Evolutionary conservation across 2,888 invertebrate genomes (phyloP).

Genomic region (Campoplex capitator): DNA sequence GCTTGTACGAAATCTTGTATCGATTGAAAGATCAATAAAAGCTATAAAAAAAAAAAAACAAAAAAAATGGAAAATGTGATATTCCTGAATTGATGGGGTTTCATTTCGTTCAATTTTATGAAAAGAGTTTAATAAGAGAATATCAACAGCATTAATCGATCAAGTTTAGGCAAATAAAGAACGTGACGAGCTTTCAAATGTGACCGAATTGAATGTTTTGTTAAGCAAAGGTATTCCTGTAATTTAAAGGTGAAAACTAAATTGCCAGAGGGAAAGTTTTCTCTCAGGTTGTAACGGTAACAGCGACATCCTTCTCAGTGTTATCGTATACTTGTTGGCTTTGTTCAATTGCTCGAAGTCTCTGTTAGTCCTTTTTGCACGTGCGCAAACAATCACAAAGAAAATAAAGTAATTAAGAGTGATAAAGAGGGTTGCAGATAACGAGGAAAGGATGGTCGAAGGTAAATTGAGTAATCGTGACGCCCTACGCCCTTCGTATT

Average conservation of each 20-base stretch:
- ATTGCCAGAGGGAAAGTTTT: slow-evolving; percentile 34
- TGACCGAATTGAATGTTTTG: background rate
- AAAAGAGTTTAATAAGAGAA: background rate
- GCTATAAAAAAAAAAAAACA: background rate
- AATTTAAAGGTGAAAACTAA: slow-evolving; percentile 57
- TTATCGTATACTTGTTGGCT: background rate
- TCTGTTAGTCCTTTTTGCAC: slow-evolving; percentile 17
- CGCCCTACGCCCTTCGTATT: slow-evolving; percentile 44
- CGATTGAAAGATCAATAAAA: background rate
- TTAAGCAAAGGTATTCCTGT: slow-evolving; percentile 1
- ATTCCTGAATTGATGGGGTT: background rate
- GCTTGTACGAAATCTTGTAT: background rate
- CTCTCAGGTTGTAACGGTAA: background rate
- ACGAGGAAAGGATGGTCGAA: slow-evolving; percentile 7
- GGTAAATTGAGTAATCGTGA: slow-evolving; percentile 58
- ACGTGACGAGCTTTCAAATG: background rate
- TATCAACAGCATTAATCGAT: background rate
- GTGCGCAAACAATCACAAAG: slow-evolving; percentile 33
- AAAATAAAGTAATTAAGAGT: slow-evolving; percentile 34
- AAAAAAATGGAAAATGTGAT: background rate
- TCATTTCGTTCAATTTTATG: too few species aligned
- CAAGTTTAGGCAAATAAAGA: background rate
- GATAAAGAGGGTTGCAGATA: slow-evolving; percentile 7
- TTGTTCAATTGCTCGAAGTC: slow-evolving; percentile 23
- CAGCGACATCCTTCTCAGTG: background rate